Evolutionary conservation across 2,888 invertebrate genomes (phyloP).

Genomic region (Papilio protenor): DNA sequence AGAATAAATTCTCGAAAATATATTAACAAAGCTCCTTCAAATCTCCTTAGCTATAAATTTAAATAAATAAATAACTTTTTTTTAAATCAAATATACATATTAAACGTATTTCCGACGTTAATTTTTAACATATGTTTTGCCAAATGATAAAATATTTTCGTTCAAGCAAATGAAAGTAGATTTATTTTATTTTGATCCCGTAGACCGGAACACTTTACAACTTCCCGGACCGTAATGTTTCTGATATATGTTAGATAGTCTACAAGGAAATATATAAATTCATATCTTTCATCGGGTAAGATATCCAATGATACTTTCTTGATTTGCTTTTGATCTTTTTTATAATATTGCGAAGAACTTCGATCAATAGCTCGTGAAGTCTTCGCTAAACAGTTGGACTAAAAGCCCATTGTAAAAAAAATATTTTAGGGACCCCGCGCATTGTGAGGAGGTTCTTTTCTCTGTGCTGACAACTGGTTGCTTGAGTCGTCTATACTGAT

Average conservation of each 20-base stretch:
- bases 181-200: slow-evolving; percentile 7
- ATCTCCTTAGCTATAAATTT: not conserved
- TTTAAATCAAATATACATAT: not conserved
- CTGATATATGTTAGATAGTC: not conserved
- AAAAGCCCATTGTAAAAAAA: too few species aligned
- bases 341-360: too few species aligned
- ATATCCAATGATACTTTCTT: not conserved
- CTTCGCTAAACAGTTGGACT: too few species aligned
- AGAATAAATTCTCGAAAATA: too few species aligned
- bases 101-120: not conserved
- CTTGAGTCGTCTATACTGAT: too few species aligned
- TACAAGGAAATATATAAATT: not conserved
- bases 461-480: too few species aligned
- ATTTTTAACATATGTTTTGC: not conserved
- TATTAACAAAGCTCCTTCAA: too few species aligned
- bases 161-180: not conserved
- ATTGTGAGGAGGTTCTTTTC: too few species aligned
- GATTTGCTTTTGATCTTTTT: not conserved
- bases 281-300: not conserved
- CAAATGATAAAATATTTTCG: slow-evolving; percentile 2
- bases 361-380: too few species aligned
- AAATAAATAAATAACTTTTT: not conserved
- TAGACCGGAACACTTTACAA: not conserved
- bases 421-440: too few species aligned
- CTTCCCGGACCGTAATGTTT: not conserved